Base-by-base conservation (phyloP, 2,888 invertebrate species). In the Masnerella sp. region DNA sequence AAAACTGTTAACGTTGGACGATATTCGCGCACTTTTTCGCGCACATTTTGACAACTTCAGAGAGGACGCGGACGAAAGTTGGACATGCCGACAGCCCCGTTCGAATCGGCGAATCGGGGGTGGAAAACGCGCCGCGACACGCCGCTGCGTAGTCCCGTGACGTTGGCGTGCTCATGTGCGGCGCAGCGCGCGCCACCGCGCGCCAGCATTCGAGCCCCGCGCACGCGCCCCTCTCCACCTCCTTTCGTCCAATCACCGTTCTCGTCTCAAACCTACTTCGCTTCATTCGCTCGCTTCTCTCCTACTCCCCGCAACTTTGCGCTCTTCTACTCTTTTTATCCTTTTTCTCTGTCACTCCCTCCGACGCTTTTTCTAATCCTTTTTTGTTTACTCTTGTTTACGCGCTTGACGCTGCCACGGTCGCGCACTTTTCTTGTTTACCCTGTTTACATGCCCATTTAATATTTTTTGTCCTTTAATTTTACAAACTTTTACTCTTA, bases 51-150 rank as follows among this genome's bases (percentile, higher is more conserved):
- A n/a, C n/a, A n/a, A n/a, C n/a, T n/a, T n/a, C n/a, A n/a, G n/a
- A n/a, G n/a, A n/a, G n/a, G n/a, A n/a, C n/a, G n/a, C 18, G 18
- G 40, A 47, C 38, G 40, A 12, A 36, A 47, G 4, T 38, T 20
- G 15, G 20, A 56, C 62, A 68, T 43, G 12, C 43, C 56, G 38
- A 38, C 28, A 2, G 15, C 30, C 34, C 47, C 67, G 54, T 56
- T 56, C 62, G 58, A 49, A 56, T 32, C 38, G 38, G 61, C 62
- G 58, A 49, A 56, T 32, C 38, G 38, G 61, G 73, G 73, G 67
- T 68, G 51, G 45, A 45, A 68, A 62, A 45, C 67, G 73, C 73
- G 73, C 67, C 49, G 61, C 58, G 38, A 49, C 7, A 61, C 72
- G 61, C 49, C 49, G 12, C 25, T 11, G 38, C 36, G 58, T 30